Evolutionary conservation across 2,113 vertebrate genomes (phyloP).

Genomic region (Periophthalmus modestus): DNA sequence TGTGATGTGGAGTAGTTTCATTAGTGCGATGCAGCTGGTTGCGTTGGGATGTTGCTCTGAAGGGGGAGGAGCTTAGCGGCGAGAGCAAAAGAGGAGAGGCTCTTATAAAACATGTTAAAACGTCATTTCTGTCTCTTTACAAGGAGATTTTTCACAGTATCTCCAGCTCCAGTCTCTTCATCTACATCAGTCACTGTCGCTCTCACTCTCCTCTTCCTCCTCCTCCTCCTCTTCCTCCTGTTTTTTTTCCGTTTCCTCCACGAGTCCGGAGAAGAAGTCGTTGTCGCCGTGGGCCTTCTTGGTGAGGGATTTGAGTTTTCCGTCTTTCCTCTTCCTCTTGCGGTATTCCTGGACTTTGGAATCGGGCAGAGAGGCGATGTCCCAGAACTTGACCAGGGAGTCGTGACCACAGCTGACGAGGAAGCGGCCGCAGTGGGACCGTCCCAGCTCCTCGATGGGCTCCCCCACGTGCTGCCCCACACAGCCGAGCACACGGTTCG

Average conservation of each 20-base stretch:
- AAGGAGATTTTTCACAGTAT: no score
- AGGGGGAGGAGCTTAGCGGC: no score
- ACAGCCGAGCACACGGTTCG: conserved; percentile 90
- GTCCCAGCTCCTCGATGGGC: conserved; percentile 87
- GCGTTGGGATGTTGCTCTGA: no score
- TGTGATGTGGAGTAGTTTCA: no score
- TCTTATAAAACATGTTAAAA: no score
- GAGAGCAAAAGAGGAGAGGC: no score
- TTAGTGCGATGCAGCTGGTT: no score
- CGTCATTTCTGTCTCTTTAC: no score
- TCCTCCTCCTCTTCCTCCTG: conserved; percentile 13
- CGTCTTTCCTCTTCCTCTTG: conserved; percentile 85
- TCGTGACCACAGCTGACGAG: conserved; percentile 91
- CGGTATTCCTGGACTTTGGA: conserved; percentile 86
- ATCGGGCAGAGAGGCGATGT: conserved; percentile 76
- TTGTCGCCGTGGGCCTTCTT: conserved; percentile 83
- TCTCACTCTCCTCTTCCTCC: conserved; percentile 45
- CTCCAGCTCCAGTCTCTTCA: no score
- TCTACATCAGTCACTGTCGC: conserved; percentile 54
- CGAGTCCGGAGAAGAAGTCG: conserved; percentile 86
- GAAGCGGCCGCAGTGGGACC: conserved; percentile 77
- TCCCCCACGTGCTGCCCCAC: conserved; percentile 90
- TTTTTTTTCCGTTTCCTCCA: conserved; percentile 52
- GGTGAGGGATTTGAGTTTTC: conserved; percentile 82
- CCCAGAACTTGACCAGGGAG: conserved; percentile 95